Evolutionary conservation across 2,797 vertebrate species (phyloP).

Genomic region (Sebastes hubbsi): DNA sequence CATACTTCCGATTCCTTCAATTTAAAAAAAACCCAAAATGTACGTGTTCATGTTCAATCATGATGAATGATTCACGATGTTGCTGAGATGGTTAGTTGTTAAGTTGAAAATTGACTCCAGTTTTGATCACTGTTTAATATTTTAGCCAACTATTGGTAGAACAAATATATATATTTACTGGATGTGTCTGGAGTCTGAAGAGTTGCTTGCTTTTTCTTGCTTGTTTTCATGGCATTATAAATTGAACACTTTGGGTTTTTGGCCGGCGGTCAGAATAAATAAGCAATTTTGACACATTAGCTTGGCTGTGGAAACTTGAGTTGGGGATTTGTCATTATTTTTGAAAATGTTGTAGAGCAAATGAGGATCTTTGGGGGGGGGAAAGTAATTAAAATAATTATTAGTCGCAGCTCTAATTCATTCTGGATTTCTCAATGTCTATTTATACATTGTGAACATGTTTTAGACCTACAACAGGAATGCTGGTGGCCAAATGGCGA

Average conservation of each 20-base stretch:
- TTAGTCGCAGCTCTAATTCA: neutral
- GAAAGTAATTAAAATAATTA: neutral
- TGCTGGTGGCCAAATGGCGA: neutral
- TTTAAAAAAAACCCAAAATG: neutral
- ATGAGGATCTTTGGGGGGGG: neutral
- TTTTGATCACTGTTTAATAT: neutral
- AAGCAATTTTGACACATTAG: conserved; percentile 23
- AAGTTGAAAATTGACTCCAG: neutral
- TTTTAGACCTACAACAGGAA: neutral
- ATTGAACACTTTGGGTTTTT: conserved; percentile 11
- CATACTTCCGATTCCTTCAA: too few species aligned
- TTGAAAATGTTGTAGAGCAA: neutral
- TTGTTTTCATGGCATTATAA: conserved; percentile 23
- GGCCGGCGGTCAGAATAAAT: conserved; percentile 32
- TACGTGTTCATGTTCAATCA: neutral
- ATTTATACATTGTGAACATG: neutral
- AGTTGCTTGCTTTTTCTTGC: neutral
- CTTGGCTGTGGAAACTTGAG: conserved; percentile 18
- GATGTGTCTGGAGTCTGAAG: neutral
- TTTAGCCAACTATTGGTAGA: neutral
- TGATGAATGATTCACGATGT: neutral
- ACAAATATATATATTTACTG: neutral
- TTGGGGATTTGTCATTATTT: conserved; percentile 26
- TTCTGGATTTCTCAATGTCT: neutral
- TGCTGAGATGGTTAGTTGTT: neutral